phyloP scores from a whole-genome alignment of 2,888 invertebrate genomes.

The Pyrochroa serraticornis region DNA sequence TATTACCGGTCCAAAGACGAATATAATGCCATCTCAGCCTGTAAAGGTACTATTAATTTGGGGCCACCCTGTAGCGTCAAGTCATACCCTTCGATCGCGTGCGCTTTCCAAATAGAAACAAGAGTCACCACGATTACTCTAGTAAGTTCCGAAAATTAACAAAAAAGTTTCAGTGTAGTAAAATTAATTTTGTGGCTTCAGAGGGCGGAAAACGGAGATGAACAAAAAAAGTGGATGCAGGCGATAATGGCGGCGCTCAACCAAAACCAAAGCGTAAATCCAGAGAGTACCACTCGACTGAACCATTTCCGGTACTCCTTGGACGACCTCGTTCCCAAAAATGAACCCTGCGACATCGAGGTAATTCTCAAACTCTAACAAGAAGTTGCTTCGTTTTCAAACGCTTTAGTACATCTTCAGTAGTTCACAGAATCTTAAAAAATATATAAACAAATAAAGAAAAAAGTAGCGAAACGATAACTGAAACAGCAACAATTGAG shows the following conservation, averaged over 20 bases:
- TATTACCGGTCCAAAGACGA: conserved; percentile 63
- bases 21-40: conserved; percentile 60
- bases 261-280: conserved; percentile 42
- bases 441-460: too few relatives aligned
- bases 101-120: conserved; percentile 58
- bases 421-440: too few relatives aligned
- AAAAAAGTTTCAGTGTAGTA: background rate
- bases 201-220: conserved; percentile 58
- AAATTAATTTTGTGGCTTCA: conserved; percentile 41
- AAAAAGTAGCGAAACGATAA: too few relatives aligned
- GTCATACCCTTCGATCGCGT: conserved; percentile 46
- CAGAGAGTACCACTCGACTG: conserved; percentile 37
- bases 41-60: conserved; percentile 61
- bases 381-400: too few relatives aligned
- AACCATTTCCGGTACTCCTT: conserved; percentile 56
- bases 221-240: conserved; percentile 62
- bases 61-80: conserved; percentile 58
- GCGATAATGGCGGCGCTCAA: conserved; percentile 58
- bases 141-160: conserved; percentile 47
- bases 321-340: conserved; percentile 43
- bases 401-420: too few relatives aligned
- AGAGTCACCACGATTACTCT: conserved; percentile 57
- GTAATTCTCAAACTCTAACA: background rate
- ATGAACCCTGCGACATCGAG: conserved; percentile 15
- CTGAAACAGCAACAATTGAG: too few relatives aligned